Evolutionary conservation across 37 sponge, comb jelly and placozoan species (phyloP).

Genomic region (Cliona cf. orientalis): DNA sequence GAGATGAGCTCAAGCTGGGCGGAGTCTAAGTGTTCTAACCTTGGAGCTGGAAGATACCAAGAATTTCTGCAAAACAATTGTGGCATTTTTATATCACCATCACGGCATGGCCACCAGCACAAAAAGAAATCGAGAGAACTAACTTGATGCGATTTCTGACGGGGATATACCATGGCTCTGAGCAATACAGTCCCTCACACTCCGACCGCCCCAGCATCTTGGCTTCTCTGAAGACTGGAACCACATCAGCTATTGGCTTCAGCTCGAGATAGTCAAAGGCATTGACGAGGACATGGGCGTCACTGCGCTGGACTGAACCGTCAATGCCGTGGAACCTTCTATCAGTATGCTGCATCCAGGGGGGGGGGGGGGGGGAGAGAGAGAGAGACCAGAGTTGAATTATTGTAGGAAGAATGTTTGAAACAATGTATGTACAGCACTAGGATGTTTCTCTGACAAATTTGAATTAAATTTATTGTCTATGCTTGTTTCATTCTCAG

Average conservation of each 20-base stretch:
- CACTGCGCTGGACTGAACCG: conserved; percentile 5
- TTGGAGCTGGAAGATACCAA: conserved; percentile 48
- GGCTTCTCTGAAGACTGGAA: conserved; percentile 41
- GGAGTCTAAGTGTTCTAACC: neutral
- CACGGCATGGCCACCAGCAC: neutral
- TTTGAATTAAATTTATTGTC: no score
- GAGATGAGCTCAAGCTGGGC: conserved; percentile 9
- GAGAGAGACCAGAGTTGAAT: no score
- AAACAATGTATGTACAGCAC: no score
- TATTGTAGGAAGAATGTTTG: no score
- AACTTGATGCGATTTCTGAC: conserved; percentile 34
- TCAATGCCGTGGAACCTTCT: conserved; percentile 13
- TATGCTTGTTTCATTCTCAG: no score
- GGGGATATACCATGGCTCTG: conserved; percentile 47
- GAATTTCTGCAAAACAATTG: conserved; percentile 11
- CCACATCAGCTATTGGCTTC: conserved; percentile 12
- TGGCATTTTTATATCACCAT: neutral
- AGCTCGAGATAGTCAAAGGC: conserved; percentile 48
- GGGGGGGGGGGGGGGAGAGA: neutral
- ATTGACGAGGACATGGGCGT: conserved; percentile 22
- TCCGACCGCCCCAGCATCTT: neutral
- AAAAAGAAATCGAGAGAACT: neutral
- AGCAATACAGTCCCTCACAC: conserved; percentile 54
- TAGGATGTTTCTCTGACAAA: no score
- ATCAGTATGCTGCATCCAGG: conserved; percentile 33